A percentile compares a stretch with the other conserved stretches of the same genome.
Evolutionary conservation across 2,888 invertebrate genomes (phyloP).

Genomic region (Clistopyga incitator): DNA sequence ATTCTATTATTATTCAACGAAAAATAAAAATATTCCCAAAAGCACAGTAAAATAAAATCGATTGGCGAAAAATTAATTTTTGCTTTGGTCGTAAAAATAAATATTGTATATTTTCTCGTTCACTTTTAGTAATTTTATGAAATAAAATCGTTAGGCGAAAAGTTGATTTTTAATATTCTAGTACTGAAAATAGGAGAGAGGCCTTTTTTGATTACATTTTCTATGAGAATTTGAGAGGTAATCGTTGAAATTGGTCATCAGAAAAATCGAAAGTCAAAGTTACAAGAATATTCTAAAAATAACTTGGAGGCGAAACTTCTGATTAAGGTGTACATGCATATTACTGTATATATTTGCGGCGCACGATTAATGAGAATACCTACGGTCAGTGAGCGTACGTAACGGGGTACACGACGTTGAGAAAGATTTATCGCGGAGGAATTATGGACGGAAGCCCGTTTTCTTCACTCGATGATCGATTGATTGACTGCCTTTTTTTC

Average conservation of each 20-base stretch:
- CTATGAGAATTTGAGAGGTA: too few species aligned
- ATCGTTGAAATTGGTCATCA: background rate
- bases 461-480: slow-evolving; percentile 58
- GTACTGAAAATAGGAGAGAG: too few species aligned
- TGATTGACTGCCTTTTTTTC: slow-evolving; percentile 45
- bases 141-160: too few species aligned
- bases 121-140: too few species aligned
- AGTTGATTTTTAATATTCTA: too few species aligned
- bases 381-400: slow-evolving; percentile 29
- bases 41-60: too few species aligned
- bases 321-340: background rate
- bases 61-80: too few species aligned
- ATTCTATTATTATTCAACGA: too few species aligned
- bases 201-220: too few species aligned
- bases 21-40: too few species aligned
- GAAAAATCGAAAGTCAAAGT: slow-evolving; percentile 36
- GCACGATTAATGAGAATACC: slow-evolving; percentile 29
- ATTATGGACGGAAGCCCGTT: slow-evolving; percentile 32
- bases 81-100: too few species aligned
- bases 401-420: slow-evolving; percentile 20
- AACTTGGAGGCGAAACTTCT: slow-evolving; percentile 24
- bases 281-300: slow-evolving; percentile 40
- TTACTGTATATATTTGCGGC: slow-evolving; percentile 4
- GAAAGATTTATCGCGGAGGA: slow-evolving; percentile 50
- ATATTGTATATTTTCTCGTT: too few species aligned